These are phyloP conservation scores for Salpingus planirostris DNA, from an alignment of 2,888 invertebrate species.

Conservation along the genomic window DNA sequence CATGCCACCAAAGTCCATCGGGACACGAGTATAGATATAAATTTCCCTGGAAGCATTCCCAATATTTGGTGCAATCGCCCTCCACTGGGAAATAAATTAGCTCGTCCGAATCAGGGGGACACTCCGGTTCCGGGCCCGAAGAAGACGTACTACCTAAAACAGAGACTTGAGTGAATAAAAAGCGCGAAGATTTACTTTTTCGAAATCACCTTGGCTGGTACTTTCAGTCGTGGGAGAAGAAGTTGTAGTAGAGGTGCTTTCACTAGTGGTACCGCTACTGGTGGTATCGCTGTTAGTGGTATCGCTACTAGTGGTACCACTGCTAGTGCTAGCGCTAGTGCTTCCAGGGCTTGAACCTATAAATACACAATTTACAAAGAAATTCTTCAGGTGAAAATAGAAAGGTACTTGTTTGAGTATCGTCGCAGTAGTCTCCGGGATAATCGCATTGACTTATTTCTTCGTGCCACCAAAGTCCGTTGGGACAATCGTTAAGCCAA, in stretches of 20 bases:
- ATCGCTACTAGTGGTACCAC: not conserved
- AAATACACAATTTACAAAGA: conserved; percentile 1
- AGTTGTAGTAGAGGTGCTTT: not conserved
- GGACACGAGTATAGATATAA: not conserved
- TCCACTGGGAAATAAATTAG: conserved; percentile 1
- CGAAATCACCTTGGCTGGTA: too few relatives aligned
- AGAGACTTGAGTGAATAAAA: too few relatives aligned
- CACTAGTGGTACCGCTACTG: not conserved
- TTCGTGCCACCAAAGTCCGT: conserved; percentile 11
- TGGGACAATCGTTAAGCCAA: conserved; percentile 8
- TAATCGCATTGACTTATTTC: conserved; percentile 15
- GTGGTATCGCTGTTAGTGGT: not conserved
- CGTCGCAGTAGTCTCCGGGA: conserved; percentile 8
- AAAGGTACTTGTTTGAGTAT: too few relatives aligned
- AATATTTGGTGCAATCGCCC: conserved; percentile 5
- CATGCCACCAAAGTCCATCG: conserved; percentile 5
- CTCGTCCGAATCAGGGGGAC: not conserved
- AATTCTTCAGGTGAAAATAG: conserved; percentile 1
- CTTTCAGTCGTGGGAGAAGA: too few relatives aligned
- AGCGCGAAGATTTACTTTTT: too few relatives aligned
- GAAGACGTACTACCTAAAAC: too few relatives aligned
- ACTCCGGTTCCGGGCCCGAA: not conserved
- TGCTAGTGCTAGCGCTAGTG: too few relatives aligned
- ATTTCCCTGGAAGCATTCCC: conserved; percentile 5
- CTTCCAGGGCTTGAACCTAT: not conserved